phyloP scores from a whole-genome alignment of 2,888 invertebrate genomes.

The Caenorhabditis angaria region DNA sequence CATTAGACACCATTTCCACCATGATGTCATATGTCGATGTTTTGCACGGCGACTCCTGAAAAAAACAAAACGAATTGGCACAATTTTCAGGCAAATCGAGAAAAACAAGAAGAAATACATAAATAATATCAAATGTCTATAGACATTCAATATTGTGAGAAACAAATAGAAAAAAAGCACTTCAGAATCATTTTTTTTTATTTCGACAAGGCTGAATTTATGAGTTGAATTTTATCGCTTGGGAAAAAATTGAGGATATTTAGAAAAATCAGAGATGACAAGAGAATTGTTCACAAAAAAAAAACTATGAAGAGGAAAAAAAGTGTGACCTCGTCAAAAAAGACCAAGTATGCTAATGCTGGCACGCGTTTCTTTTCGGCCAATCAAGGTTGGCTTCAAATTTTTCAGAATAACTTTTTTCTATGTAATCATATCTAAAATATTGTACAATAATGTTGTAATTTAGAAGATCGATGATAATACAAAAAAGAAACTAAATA shows the following conservation, averaged over 20 bases:
- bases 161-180: not conserved
- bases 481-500: not conserved
- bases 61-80: not conserved
- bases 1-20: slow-evolving; percentile 18
- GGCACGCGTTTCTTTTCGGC: not conserved
- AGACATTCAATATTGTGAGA: not conserved
- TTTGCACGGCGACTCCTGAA: not conserved
- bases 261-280: not conserved
- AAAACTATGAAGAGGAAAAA: not conserved
- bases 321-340: not conserved
- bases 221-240: too few relatives aligned
- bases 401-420: too few relatives aligned
- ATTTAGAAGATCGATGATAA: not conserved
- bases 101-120: not conserved
- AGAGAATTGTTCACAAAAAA: not conserved
- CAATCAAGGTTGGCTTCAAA: not conserved
- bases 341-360: not conserved
- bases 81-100: not conserved
- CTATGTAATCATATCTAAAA: too few relatives aligned
- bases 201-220: too few relatives aligned
- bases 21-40: slow-evolving; percentile 3
- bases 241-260: too few relatives aligned
- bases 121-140: slow-evolving; percentile 2
- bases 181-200: too few relatives aligned
- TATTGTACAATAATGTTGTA: too few relatives aligned